Percentiles rank a stretch among this genome's conserved stretches.
phyloP scores from a whole-genome alignment of 2,888 invertebrate genomes.

The Agrotis puta region DNA sequence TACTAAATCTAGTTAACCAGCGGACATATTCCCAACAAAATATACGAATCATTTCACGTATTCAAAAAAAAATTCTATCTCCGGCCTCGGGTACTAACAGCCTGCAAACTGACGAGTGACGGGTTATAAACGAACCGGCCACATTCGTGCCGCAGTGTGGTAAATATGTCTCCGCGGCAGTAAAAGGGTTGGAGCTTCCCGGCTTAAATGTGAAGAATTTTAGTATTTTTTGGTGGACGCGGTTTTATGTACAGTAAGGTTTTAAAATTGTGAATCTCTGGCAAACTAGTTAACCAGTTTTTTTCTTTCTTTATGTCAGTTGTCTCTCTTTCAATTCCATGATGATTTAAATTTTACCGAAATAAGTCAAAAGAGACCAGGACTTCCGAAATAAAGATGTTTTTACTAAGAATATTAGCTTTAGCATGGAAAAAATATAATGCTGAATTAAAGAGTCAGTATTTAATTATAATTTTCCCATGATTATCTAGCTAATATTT shows the following conservation, averaged over 20 bases:
- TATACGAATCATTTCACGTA: constrained; percentile 9
- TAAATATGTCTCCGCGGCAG: neutral
- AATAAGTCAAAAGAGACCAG: too few species aligned
- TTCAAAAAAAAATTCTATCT: constrained; percentile 21
- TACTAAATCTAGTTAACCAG: neutral
- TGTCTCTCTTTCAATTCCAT: too few species aligned
- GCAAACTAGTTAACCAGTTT: accelerated
- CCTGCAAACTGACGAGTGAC: constrained; percentile 15
- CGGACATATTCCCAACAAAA: neutral
- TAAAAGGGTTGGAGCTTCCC: constrained; percentile 24
- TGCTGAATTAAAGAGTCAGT: too few species aligned
- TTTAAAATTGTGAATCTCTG: neutral
- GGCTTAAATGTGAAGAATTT: neutral
- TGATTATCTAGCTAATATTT: too few species aligned
- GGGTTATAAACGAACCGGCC: constrained; percentile 18
- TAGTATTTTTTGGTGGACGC: neutral
- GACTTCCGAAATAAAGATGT: too few species aligned
- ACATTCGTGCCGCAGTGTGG: neutral
- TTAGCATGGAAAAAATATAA: too few species aligned
- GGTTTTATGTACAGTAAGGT: constrained; percentile 3
- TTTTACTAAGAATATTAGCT: too few species aligned
- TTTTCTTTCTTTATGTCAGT: neutral
- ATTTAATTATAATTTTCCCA: too few species aligned
- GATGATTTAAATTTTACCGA: too few species aligned
- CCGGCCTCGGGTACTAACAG: constrained; percentile 8